Evolutionary conservation across 1,140 invertebrate genomes (phyloP).

Genomic region (Pseudomyrmex gracilis): DNA sequence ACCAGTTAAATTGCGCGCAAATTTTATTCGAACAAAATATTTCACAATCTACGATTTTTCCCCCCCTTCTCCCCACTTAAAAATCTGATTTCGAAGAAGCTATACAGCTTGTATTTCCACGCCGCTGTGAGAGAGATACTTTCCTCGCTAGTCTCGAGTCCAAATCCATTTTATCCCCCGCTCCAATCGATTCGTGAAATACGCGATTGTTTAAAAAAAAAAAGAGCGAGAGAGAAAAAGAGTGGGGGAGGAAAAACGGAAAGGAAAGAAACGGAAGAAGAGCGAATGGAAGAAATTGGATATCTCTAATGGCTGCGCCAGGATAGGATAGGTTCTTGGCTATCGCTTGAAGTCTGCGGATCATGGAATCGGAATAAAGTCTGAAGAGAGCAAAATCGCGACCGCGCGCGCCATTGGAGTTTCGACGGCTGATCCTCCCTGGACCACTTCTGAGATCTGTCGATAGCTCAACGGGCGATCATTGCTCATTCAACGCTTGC

Average conservation of each 20-base stretch:
- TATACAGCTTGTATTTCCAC: constrained; percentile 12
- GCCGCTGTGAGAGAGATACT: not conserved
- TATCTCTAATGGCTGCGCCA: constrained; percentile 77
- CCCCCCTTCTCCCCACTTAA: no score
- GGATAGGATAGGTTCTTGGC: constrained; percentile 63
- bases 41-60: no score
- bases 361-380: constrained; percentile 72
- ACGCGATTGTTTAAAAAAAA: constrained; percentile 72
- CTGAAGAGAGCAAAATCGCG: constrained; percentile 62
- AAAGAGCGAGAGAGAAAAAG: constrained; percentile 38
- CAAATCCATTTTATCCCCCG: constrained; percentile 44
- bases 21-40: no score
- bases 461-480: constrained; percentile 59
- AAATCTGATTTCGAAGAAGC: no score
- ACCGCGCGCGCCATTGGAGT: constrained; percentile 46
- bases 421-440: constrained; percentile 57
- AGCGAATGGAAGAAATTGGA: constrained; percentile 73
- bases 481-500: constrained; percentile 46
- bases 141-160: no score
- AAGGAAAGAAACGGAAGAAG: not conserved
- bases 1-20: no score
- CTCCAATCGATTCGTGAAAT: constrained; percentile 34
- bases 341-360: constrained; percentile 48
- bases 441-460: constrained; percentile 61
- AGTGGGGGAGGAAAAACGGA: not conserved